Base-by-base conservation (phyloP, 2,797 vertebrate species). In the Chrysocyon brachyurus region DNA sequence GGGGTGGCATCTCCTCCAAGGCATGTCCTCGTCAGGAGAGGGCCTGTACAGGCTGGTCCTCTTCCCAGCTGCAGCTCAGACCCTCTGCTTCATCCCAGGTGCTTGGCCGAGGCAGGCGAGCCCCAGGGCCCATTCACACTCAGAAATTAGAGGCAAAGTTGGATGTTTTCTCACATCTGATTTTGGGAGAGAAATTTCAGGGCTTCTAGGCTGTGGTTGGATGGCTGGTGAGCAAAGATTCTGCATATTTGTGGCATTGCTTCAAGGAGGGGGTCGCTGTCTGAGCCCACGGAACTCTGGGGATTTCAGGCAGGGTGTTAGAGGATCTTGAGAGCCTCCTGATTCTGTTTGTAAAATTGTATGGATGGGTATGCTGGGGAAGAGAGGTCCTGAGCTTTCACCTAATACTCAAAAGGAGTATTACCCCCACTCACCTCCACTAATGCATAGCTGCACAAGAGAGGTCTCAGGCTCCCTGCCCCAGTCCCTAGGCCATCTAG, bases 1-100 rank as follows among this genome's bases (percentile, higher is more conserved):
- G n/a, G 49, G 54, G 14, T 83, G 75, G 54, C 40, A 46, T 52
- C 46, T 72, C 75, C 66, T 94, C 66, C 52, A 78, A 79, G 79
- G 68, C 95, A 40, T 17, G 26, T 95, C 64, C 40, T 14, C 5
- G 70, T 59, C 87, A 82, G 64, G 40, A 84, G 28, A 46, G 21
- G 59, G 83, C 96, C 92, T 97, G 63, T 40, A 9, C 24, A 11
- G 84, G 86, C 94, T n/a, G 59, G 64, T 59, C 68, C 79, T 82
- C 90, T 87, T 87, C 92, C 57, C 9, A 12, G 72, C 75, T 79
- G 46, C 21, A 1, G 66, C 82, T 64, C 40, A 57, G 95, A 57
- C 90, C 57, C 46, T 85, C 28, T 5, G 33, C 49, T 14, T 77
- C 28, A 14, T 85, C 31, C 54, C 77, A n/a, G 59, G 57, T 5